Evolutionary conservation across 2,797 vertebrate species (phyloP).

Genomic region (Acanthurus leucopareius): DNA sequence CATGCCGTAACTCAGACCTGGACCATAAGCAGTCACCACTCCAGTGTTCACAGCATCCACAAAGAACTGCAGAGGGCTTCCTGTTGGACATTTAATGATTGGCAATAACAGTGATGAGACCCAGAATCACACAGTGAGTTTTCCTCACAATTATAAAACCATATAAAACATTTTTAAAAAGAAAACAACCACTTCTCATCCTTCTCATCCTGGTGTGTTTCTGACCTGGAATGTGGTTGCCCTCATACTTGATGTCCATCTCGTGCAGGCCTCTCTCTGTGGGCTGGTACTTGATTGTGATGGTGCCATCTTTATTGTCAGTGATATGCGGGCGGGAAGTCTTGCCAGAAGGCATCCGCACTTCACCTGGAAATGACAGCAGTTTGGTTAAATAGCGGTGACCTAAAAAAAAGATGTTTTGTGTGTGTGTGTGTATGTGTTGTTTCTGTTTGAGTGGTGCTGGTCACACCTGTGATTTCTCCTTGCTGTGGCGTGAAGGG

Average conservation of each 20-base stretch:
- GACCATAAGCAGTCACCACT: conserved; percentile 94
- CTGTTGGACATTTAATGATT: conserved; percentile 69
- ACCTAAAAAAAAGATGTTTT: conserved; percentile 25
- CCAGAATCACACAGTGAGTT: neutral
- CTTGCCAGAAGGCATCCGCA: conserved; percentile 97
- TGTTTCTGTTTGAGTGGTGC: conserved; percentile 13
- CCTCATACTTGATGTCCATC: conserved; percentile 98
- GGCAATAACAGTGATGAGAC: conserved; percentile 5
- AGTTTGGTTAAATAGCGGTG: conserved; percentile 36
- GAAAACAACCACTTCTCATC: neutral
- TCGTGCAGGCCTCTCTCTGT: conserved; percentile 95
- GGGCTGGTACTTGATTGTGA: conserved; percentile 95
- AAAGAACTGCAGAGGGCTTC: conserved; percentile 96
- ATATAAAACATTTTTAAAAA: neutral
- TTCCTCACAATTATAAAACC: too few relatives aligned
- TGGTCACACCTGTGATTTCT: conserved; percentile 92
- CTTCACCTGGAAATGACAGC: conserved; percentile 88
- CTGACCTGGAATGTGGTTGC: conserved; percentile 97
- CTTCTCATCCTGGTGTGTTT: neutral
- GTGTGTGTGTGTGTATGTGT: conserved; percentile 6
- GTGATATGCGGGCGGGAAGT: conserved; percentile 92
- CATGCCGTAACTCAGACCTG: conserved; percentile 95
- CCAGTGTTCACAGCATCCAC: conserved; percentile 94
- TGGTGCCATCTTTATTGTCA: conserved; percentile 96
- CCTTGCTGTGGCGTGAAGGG: conserved; percentile 96